Base-by-base conservation (phyloP, 2,888 invertebrate genomes). In the Gnatocerus cornutus region DNA sequence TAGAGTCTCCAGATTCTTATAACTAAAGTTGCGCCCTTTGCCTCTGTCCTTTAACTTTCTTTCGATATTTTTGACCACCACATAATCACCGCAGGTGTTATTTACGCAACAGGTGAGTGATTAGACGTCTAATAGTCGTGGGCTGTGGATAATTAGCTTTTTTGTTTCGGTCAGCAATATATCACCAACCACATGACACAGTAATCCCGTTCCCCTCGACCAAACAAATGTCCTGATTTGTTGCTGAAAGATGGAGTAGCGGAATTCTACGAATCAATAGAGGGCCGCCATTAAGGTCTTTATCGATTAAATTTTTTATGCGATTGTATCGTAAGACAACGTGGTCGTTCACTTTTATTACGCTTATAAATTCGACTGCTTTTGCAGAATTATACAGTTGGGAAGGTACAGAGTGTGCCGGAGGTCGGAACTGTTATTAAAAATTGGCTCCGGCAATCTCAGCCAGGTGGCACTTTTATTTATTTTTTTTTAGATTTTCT, bases 291-390 rank as follows among this genome's bases (percentile, higher is more conserved):
- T 63, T 63, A 53, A 53, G 63, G 63, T 63, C 63, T 29, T 46
- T 56, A 65, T 65, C 65, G 65, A 65, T 65, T 65, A 65, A 65
- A 56, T 48, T 65, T 64, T 65, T 65, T 65, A 65, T 65, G 56
- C 13, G 46, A 53, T 65, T 56, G 65, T 56, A 65, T 65, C 56
- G 56, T 46, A 56, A 65, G 65, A 65, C 65, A 65, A 64, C 64
- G 64, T 64, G 30, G 64, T 29, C 64, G 53, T 64, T 53, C 12
- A 33, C 16, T 53, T 64, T 64, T 64, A 64, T 64, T 43, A 45
- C 64, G 21, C 29, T 30, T 55, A 64, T 64, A 64, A 64, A 64
- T 64, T 64, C 37, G n/a, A 30, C 3, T 45, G 39, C 48, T 50
- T 50, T 61, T 50, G 61, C 12, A 48, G 33, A 12, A 9, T 37